Conservation (phyloP, 2,888 invertebrate species). For the Drosophila austrosaltans region DNA sequence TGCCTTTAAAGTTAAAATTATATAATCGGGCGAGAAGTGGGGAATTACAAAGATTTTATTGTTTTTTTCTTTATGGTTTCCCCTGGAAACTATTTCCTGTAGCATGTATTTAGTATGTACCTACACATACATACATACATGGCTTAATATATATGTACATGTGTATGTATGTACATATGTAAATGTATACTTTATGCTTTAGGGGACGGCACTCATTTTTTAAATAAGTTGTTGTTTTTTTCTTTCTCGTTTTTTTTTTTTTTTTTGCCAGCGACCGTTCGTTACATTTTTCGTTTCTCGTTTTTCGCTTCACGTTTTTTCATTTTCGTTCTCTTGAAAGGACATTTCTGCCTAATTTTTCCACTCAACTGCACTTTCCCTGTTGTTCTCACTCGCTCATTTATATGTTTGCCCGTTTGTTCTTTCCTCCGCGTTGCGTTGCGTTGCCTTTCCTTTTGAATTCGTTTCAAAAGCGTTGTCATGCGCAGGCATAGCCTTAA, state of each 20-base stretch:
- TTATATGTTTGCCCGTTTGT: conserved; percentile 60
- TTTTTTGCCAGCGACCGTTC: conserved; percentile 33
- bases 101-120: conserved; percentile 3
- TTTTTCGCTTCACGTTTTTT: conserved; percentile 23
- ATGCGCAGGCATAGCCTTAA: conserved; percentile 85
- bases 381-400: conserved; percentile 67
- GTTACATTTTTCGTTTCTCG: conserved; percentile 20
- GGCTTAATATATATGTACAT: conserved; percentile 1
- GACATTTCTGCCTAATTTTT: conserved; percentile 77
- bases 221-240: conserved; percentile 52
- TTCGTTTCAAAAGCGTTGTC: conserved; percentile 69
- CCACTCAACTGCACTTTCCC: conserved; percentile 74
- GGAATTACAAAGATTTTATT: neutral
- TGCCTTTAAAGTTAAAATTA: too few species aligned
- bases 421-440: conserved; percentile 41
- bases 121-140: neutral
- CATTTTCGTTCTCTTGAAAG: conserved; percentile 52
- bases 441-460: conserved; percentile 51
- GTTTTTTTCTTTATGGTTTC: neutral
- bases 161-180: neutral
- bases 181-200: conserved; percentile 21
- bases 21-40: neutral
- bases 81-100: neutral
- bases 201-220: conserved; percentile 56
- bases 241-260: conserved; percentile 4